These are phyloP conservation scores for Scytalopus superciliaris DNA, from an alignment of 2,113 vertebrate genomes.

Conservation along the genomic window DNA sequence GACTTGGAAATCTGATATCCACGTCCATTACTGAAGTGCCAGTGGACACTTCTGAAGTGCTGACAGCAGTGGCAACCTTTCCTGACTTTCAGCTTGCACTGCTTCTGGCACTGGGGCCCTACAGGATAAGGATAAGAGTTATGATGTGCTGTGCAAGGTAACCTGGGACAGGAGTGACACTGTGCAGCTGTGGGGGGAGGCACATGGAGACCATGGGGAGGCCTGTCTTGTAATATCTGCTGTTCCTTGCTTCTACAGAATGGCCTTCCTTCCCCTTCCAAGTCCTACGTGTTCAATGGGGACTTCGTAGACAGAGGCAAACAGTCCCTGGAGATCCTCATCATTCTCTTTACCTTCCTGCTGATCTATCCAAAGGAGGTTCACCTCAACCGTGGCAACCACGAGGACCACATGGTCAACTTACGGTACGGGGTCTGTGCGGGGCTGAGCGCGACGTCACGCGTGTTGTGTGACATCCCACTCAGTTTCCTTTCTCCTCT, in stretches of 20 bases:
- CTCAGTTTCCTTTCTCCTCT: conserved; percentile 25
- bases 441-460: fast-evolving
- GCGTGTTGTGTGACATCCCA: background rate
- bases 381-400: conserved; percentile 91
- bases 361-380: conserved; percentile 89
- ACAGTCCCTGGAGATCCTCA: conserved; percentile 88
- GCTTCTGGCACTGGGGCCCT: background rate
- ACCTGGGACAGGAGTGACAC: background rate
- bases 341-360: conserved; percentile 89
- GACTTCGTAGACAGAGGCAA: conserved; percentile 94
- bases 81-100: background rate
- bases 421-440: conserved; percentile 75
- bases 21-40: background rate
- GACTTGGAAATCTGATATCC: background rate
- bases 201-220: too few species aligned
- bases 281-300: conserved; percentile 89
- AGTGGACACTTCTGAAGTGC: background rate
- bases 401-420: conserved; percentile 91
- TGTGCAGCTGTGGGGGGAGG: background rate
- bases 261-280: conserved; percentile 88
- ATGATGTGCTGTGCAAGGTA: background rate
- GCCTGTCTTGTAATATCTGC: background rate
- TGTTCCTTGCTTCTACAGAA: conserved; percentile 75
- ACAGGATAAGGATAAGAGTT: background rate
- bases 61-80: background rate